Evolutionary conservation across 2,797 vertebrate genomes (phyloP), one percentile per base, ranked within the genome.

Genomic region (Leptodon cayanensis): DNA sequence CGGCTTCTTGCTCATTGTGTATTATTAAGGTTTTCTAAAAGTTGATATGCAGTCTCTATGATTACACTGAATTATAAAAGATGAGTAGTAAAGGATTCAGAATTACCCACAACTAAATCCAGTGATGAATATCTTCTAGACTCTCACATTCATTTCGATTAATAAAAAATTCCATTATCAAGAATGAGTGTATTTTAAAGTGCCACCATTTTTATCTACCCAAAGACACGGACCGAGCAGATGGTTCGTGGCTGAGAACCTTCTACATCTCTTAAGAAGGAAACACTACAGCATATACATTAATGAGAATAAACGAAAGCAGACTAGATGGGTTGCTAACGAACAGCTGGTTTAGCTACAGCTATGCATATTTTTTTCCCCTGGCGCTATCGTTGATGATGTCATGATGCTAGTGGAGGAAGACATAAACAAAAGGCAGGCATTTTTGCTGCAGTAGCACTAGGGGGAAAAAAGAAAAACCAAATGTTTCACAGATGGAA

Each of bases 341-440:
- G 35, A 97, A 94, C 94, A 97, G 90, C 93, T 96, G 96, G 74
- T 80, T 96, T 97, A 89, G 93, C 90, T 95, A 93, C 70, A 97
- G 87, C 91, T 91, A 89, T 90, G 93, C 95, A 90, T 87, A 76
- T 95, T 96, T 89, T 93, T 90, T 72, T 87, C 89, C 87, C 90
- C 93, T 92, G 93, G 92, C 79, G 2, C 84, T 96, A 95, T 74
- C 93, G 86, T 35, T 97, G 93, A 97, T 98, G 97, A 98, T 95
- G 96, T 97, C 97, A 98, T 39, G 31, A 97, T 94, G 89, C 87
- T 88, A 93, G 94, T 87, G 93, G 87, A 96, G 93, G 97, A 95
- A 96, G 96, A 97, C 95, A 97, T 97, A 98, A 98, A 98, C 97
- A 98, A 98, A 98, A 97, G 97, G 97, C 96, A 97, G 95, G 97